Evolutionary conservation across 2,888 invertebrate genomes (phyloP), one percentile per base, ranked within the genome.

Genomic region (Chrysina gloriosa): DNA sequence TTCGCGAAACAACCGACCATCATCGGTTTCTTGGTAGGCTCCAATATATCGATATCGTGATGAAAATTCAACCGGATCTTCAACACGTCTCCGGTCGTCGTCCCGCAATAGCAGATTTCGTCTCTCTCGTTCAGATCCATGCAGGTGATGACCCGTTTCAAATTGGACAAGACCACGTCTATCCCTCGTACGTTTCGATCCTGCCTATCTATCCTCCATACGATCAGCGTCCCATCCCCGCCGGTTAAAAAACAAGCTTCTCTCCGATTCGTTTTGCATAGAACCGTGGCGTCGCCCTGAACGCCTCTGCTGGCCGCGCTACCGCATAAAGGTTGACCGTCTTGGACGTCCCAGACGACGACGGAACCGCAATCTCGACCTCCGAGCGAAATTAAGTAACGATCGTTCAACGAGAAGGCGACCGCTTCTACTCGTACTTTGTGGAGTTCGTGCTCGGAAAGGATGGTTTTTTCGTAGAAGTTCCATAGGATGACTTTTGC

Each of bases 291-390:
- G 34, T 82, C 80, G 4, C 82, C 83, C 65, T 77, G 78, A 7
- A 75, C 73, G 6, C 83, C 83, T 45, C 78, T 77, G 6, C 82
- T 79, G 0, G 79, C 83, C 27, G 77, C 75, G 4, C 80, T 79
- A 78, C 86, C 86, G 71, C 86, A 87, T 16, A 87, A 76, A 2
- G 83, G 80, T 66, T 81, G 79, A 2, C 74, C 75, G 4, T 70
- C 71, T 34, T 84, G 83, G 71, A 95, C 87, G 80, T 96, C 92
- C 90, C 93, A 97, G 1, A 97, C 89, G 45, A 96, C 91, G 34
- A 96, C 88, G 72, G 92, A 91, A 31, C 95, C 94, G 81, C 96
- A 96, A 82, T 97, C 97, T 68, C 92, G 88, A 0, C 97, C 97
- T 6, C 74, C 97, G 36, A 96, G 86, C 0, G 95, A 93, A 31